phyloP scores from a whole-genome alignment of 2,888 invertebrate genomes.

The Conchocele bisecta region DNA sequence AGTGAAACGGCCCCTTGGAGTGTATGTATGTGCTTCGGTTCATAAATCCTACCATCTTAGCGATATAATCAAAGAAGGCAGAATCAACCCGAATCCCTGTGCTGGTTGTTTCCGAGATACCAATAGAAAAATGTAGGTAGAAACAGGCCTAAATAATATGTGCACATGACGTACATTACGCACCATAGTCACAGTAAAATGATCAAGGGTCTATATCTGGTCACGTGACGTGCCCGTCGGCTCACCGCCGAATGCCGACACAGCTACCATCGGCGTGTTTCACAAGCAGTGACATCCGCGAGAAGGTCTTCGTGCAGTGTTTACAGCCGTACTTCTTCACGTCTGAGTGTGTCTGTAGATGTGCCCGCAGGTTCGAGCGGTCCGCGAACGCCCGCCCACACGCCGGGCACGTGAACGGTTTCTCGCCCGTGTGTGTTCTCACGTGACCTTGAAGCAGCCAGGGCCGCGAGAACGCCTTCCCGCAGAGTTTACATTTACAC shows the following conservation, averaged over 20 bases:
- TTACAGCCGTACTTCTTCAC: constrained; percentile 98
- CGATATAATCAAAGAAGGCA: no score
- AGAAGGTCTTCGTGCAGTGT: constrained; percentile 97
- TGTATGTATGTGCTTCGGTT: no score
- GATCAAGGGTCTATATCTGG: no score
- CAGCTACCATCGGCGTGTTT: constrained; percentile 87
- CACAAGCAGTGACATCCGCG: constrained; percentile 96
- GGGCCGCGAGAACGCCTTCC: constrained; percentile 98
- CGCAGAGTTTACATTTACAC: constrained; percentile 97
- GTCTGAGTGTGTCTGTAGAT: constrained; percentile 98
- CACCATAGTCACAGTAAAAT: no score
- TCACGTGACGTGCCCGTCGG: neutral
- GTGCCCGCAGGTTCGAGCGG: constrained; percentile 96
- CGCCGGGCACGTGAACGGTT: constrained; percentile 97
- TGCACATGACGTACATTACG: no score
- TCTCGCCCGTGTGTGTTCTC: constrained; percentile 98
- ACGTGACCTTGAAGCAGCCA: constrained; percentile 99
- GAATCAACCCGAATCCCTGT: no score
- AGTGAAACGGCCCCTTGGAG: no score
- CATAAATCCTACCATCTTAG: no score
- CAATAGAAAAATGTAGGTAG: no score
- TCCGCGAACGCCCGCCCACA: constrained; percentile 98
- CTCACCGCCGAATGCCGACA: neutral
- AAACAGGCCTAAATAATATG: no score
- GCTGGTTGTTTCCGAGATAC: no score